A percentile compares a stretch with the other conserved stretches of the same genome.
These are phyloP conservation scores for Paramuricea clavata DNA, from an alignment of 92 coral and sea anemone species.

Conservation along the genomic window DNA sequence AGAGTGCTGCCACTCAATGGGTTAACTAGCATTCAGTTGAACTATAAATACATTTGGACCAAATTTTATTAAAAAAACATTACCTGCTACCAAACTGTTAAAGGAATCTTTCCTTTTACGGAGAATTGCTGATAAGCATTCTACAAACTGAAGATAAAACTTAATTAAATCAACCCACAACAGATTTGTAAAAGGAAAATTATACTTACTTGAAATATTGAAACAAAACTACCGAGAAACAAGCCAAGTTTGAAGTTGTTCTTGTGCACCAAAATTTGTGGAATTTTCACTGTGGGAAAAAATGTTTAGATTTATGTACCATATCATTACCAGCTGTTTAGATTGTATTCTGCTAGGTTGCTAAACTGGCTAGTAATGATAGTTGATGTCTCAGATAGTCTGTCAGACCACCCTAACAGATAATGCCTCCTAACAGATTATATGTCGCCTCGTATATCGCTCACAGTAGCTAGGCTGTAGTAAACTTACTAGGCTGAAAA, in stretches of 20 bases:
- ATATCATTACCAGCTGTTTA: too few species aligned
- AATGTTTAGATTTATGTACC: too few species aligned
- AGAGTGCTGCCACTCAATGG: too few species aligned
- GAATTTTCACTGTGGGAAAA: conserved; percentile 71
- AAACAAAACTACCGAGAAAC: conserved; percentile 91
- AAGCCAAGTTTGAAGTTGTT: conserved; percentile 83
- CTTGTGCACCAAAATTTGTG: conserved; percentile 57
- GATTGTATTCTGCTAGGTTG: background rate
- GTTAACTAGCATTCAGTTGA: too few species aligned
- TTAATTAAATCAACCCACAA: background rate
- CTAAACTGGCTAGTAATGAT: background rate
- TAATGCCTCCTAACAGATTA: too few species aligned
- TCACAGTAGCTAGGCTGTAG: background rate
- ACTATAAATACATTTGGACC: too few species aligned
- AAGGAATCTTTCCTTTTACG: conserved; percentile 79
- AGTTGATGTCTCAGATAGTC: too few species aligned
- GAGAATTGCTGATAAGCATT: conserved; percentile 66
- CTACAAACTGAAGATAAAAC: conserved; percentile 68
- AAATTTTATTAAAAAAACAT: background rate
- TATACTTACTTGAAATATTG: conserved; percentile 82
- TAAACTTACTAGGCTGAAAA: conserved; percentile 30
- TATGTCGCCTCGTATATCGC: too few species aligned
- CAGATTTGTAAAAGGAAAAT: too few species aligned
- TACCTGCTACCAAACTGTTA: conserved; percentile 88
- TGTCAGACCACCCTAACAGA: background rate